A percentile compares a stretch with the other conserved stretches of the same genome.
phyloP scores from a whole-genome alignment of 1,140 invertebrate genomes.

The Drosophila erecta region DNA sequence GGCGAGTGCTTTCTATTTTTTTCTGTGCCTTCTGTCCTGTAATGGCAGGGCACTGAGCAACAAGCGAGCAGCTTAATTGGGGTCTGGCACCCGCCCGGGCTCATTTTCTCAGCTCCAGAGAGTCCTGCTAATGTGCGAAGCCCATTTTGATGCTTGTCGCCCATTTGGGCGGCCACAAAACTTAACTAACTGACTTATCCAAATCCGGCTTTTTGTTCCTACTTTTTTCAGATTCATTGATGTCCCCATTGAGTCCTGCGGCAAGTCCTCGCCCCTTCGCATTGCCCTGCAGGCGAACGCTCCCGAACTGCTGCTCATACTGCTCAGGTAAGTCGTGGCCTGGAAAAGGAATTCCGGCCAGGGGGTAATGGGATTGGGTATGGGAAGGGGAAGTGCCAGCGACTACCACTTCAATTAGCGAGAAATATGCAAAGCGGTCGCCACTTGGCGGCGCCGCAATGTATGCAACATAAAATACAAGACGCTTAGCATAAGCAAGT shows the following conservation, averaged over 20 bases:
- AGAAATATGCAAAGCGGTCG: slow-evolving; percentile 68
- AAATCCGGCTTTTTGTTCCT: slow-evolving; percentile 18
- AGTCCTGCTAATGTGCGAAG: slow-evolving; percentile 50
- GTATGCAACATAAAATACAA: slow-evolving; percentile 71
- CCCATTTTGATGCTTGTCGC: slow-evolving; percentile 43
- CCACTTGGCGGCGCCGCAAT: slow-evolving; percentile 63
- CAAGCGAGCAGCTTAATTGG: slow-evolving; percentile 61
- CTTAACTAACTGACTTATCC: slow-evolving; percentile 7
- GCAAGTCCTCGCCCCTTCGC: slow-evolving; percentile 88
- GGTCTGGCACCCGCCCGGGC: slow-evolving; percentile 28
- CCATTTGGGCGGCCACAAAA: slow-evolving; percentile 56
- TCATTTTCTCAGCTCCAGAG: slow-evolving; percentile 18
- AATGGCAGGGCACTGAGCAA: slow-evolving; percentile 21
- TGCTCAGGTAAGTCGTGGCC: slow-evolving; percentile 86
- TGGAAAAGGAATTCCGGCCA: slow-evolving; percentile 4
- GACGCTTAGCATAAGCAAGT: slow-evolving; percentile 80
- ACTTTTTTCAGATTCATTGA: slow-evolving; percentile 88
- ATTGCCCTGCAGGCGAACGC: slow-evolving; percentile 89
- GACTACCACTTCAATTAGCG: slow-evolving; percentile 73
- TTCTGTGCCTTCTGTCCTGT: not conserved
- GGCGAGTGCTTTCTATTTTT: not conserved
- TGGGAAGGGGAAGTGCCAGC: not conserved
- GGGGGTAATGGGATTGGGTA: not conserved
- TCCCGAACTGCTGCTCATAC: slow-evolving; percentile 89
- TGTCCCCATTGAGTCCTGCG: slow-evolving; percentile 91